Evolutionary conservation across 2,888 invertebrate genomes (phyloP), one percentile per base, ranked within the genome.

Genomic region (Emmelina monodactyla): DNA sequence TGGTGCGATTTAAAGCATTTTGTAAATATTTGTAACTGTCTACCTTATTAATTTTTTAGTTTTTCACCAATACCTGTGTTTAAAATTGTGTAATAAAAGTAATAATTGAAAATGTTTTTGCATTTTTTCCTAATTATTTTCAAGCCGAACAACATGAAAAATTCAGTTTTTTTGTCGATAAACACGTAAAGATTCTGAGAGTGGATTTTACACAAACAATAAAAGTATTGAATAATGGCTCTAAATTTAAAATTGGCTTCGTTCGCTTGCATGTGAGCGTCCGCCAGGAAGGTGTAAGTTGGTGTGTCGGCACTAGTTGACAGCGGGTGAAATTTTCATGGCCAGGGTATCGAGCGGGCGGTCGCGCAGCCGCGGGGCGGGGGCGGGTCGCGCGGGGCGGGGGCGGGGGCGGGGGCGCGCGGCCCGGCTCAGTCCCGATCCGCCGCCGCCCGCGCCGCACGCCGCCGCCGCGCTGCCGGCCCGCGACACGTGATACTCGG

Each of bases 271-370:
- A n/a, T n/a, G n/a, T n/a, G n/a, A n/a, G n/a, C n/a, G n/a, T n/a
- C n/a, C n/a, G n/a, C n/a, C n/a, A n/a, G n/a, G n/a, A n/a, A n/a
- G n/a, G n/a, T n/a, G n/a, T n/a, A n/a, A n/a, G n/a, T n/a, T 64
- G 71, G 67, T 69, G 67, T 66, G 63, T 68, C 55, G 60, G 68
- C 73, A 72, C 71, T 64, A 67, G 69, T 72, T 78, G 78, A 76
- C 78, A 78, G 73, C 49, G 48, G 53, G 62, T 78, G 71, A 78
- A 78, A 71, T 57, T 78, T 79, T 79, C 78, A 79, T 78, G 79
- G 78, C 69, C 78, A 72, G 56, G 50, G 67, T 79, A 79, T 79
- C 66, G 78, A 73, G 69, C 73, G 70, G 50, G 46, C 65, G 67
- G 47, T 58, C 61, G 76, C 76, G 75, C 73, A 71, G 71, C 55